Evolutionary conservation across 2,888 invertebrate species (phyloP), one percentile per base, ranked within the genome.

Genomic region (Marronus borbonicus): DNA sequence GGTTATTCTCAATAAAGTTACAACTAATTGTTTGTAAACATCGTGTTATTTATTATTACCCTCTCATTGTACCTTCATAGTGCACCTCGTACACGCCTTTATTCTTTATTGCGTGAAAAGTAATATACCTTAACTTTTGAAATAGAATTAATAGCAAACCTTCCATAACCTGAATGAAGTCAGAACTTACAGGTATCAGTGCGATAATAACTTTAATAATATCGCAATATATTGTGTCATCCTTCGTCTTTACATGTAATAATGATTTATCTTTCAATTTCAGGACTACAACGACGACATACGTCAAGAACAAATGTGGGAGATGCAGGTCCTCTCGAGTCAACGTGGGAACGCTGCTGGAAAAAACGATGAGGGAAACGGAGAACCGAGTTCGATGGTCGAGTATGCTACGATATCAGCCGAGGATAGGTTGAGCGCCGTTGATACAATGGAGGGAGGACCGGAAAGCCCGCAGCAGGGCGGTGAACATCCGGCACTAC

Each of bases 241-340:
- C n/a, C 55, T 55, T 14, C 55, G 20, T 7, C n/a, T n/a, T 55
- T n/a, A 17, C 55, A 17, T 20, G 55, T 17, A 55, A 55, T 55
- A 55, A 17, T 55, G 3, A n/a, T 14, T 55, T 55, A 62, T 62
- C 62, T 62, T 31, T 31, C 28, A 31, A 62, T 62, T 62, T 28
- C 90, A 96, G 95, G 96, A 97, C 88, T 96, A 96, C 90, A 96
- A 97, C 88, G 97, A 97, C 86, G 96, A 97, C 85, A 97, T 97
- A 84, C 91, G 96, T 84, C 96, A 96, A 88, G 95, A 96, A 85
- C 97, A 97, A 89, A 95, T 96, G 94, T 93, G 96, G 92, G 96
- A 96, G 89, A 94, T 96, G 95, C 96, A 96, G 90, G 94, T 95
- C 81, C 89, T 96, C 82, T 95, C 94, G 80, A 90, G 89, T 80